phyloP scores from a whole-genome alignment of 2,888 invertebrate genomes.

The Cheilosia vulpina region DNA sequence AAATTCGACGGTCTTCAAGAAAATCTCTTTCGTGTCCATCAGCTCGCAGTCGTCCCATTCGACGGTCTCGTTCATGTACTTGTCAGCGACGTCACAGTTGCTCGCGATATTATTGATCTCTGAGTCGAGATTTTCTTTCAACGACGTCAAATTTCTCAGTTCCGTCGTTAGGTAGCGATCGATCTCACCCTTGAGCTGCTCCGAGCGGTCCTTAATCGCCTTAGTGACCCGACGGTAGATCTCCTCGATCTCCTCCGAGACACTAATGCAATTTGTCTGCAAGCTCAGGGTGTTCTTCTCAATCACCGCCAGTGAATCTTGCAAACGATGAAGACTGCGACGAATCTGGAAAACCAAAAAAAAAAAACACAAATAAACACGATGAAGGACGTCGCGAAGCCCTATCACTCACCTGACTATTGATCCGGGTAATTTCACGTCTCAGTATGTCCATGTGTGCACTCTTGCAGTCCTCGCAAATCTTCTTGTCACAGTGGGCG shows the following conservation, averaged over 20 bases:
- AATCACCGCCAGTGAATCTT: slow-evolving; percentile 92
- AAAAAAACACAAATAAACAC: background rate
- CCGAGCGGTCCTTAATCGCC: slow-evolving; percentile 95
- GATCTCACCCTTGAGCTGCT: slow-evolving; percentile 93
- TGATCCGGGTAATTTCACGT: slow-evolving; percentile 94
- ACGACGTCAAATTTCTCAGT: slow-evolving; percentile 91
- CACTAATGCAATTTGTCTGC: slow-evolving; percentile 94
- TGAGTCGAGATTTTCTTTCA: slow-evolving; percentile 96
- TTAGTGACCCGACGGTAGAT: slow-evolving; percentile 94
- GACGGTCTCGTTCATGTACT: slow-evolving; percentile 94
- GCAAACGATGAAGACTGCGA: slow-evolving; percentile 93
- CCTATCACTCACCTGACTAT: slow-evolving; percentile 87
- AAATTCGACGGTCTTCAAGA: slow-evolving; percentile 97
- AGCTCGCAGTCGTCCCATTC: slow-evolving; percentile 97
- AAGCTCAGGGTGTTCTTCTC: slow-evolving; percentile 95
- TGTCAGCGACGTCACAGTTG: slow-evolving; percentile 98
- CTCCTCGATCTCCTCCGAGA: slow-evolving; percentile 97
- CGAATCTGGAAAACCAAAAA: slow-evolving; percentile 85
- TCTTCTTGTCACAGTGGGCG: slow-evolving; percentile 98
- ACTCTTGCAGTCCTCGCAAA: slow-evolving; percentile 97
- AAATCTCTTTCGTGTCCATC: slow-evolving; percentile 98
- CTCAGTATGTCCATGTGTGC: slow-evolving; percentile 98
- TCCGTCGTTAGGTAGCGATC: slow-evolving; percentile 96
- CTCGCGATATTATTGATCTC: slow-evolving; percentile 98
- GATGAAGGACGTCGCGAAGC: background rate